phyloP scores from a whole-genome alignment of 2,797 vertebrate species.

The Smutsia temminckii region DNA sequence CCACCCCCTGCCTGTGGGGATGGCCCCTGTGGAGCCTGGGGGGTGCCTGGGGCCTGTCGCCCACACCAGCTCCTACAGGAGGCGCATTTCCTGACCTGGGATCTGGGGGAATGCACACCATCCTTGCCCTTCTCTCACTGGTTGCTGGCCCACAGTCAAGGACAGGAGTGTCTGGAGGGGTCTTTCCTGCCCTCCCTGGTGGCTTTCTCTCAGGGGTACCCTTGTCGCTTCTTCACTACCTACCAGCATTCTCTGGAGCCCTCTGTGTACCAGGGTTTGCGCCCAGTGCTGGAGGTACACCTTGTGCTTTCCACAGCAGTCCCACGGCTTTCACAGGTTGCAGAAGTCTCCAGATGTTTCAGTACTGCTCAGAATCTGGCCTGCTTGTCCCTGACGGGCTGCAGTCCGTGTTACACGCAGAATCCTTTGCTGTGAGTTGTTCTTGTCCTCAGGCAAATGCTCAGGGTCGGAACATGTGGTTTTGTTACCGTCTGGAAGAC shows the following conservation, averaged over 20 bases:
- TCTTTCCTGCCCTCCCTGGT: background rate
- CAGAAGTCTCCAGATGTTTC: background rate
- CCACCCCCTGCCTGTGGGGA: rapidly evolving
- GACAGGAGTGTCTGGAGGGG: background rate
- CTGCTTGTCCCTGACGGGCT: rapidly evolving
- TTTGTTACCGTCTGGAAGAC: background rate
- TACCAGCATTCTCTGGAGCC: background rate
- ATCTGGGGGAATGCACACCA: background rate
- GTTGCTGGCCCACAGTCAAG: background rate
- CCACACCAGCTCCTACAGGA: rapidly evolving
- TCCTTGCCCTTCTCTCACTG: background rate
- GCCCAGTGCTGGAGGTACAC: background rate
- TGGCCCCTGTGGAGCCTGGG: background rate
- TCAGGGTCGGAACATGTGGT: background rate
- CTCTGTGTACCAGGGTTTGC: background rate
- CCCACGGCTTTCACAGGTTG: rapidly evolving
- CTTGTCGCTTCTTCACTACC: background rate
- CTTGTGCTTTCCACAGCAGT: rapidly evolving
- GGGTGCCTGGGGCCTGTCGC: rapidly evolving
- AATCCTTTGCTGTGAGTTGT: background rate
- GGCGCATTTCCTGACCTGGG: background rate
- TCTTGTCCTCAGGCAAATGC: background rate
- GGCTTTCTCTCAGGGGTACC: background rate
- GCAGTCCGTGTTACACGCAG: background rate
- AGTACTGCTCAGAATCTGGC: background rate